Base-by-base conservation (phyloP, 2,113 vertebrate genomes). In the Plectropomus leopardus region DNA sequence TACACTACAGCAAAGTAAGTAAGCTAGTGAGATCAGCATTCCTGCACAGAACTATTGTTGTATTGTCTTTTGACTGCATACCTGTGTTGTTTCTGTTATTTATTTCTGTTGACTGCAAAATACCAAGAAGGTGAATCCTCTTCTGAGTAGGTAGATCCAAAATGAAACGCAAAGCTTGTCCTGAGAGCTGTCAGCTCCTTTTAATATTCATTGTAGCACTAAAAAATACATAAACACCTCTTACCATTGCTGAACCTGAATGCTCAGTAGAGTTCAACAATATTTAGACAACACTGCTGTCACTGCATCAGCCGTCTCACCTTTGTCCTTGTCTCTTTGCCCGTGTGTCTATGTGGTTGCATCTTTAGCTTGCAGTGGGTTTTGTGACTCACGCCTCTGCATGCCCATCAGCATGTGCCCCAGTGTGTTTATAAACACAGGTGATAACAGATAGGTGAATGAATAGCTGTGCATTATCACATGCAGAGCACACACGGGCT, bases 1-100 rank as follows among this genome's bases (percentile, higher is more conserved):
- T 93, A 2, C 91, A 95, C 80, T 90, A 94, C 0, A 90, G 95
- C 67, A 94, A 95, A 94, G 96, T 96, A 82, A 45, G 69, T 17
- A 15, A 82, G 57, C 55, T n/a, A 61, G 13, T 24, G 17, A 51
- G 21, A 47, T 44, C 0, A 83, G 65, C 15, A 44, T 71, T 51
- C 65, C 51, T 69, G 47, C 28, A 34, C 23, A 50, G 54, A 57
- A 32, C 13, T 1, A 13, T 50, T 16, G 57, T 50, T 51, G 72
- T 65, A 36, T 51, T 57, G 21, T 71, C 24, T 28, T 45, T 34
- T 64, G 47, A 54, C 64, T 40, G 21, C 15, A 36, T 26, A 32
- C 23, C 26, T 30, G 10, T 54, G 16, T 54, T 55, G 4, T 57
- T 50, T 51, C 42, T n/a, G n/a, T n/a, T n/a, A n/a, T n/a, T n/a